Conservation (phyloP, 2,888 invertebrate genomes). For the Platycheirus rosarum region DNA sequence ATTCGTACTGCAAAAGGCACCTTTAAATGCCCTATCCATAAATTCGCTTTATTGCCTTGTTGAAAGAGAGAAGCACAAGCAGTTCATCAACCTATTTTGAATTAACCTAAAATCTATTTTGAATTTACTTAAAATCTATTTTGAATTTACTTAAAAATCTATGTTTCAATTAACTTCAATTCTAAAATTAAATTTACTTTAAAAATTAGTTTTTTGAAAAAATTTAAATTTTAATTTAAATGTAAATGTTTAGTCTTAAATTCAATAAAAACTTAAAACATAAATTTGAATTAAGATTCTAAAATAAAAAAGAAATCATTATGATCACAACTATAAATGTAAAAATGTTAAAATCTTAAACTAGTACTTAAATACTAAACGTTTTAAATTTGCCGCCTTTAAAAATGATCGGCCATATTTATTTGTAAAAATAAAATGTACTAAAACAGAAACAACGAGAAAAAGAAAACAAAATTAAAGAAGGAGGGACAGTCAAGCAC, state of each 20-base stretch:
- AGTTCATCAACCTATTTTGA: too few relatives aligned
- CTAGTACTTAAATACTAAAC: background rate
- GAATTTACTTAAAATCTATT: too few relatives aligned
- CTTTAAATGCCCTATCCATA: conserved; percentile 9
- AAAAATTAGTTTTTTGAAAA: background rate
- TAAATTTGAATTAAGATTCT: background rate
- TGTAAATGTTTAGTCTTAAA: background rate
- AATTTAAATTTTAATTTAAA: background rate
- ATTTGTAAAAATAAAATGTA: background rate
- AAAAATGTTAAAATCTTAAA: background rate
- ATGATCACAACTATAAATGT: conserved; percentile 1
- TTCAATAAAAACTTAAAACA: background rate
- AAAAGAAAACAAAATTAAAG: background rate
- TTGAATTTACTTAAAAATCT: too few relatives aligned
- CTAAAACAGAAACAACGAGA: background rate
- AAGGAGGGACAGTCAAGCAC: background rate
- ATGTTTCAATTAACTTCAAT: background rate
- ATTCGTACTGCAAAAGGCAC: conserved; percentile 21
- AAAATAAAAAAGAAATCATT: background rate
- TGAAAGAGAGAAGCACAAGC: conserved; percentile 12
- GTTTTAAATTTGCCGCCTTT: conserved; percentile 1
- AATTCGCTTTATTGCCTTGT: conserved; percentile 17
- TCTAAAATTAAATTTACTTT: background rate
- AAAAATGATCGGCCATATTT: conserved; percentile 1
- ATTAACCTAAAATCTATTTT: too few relatives aligned